Evolutionary conservation across 1,140 invertebrate genomes (phyloP).

Genomic region (Drosophila sp.): DNA sequence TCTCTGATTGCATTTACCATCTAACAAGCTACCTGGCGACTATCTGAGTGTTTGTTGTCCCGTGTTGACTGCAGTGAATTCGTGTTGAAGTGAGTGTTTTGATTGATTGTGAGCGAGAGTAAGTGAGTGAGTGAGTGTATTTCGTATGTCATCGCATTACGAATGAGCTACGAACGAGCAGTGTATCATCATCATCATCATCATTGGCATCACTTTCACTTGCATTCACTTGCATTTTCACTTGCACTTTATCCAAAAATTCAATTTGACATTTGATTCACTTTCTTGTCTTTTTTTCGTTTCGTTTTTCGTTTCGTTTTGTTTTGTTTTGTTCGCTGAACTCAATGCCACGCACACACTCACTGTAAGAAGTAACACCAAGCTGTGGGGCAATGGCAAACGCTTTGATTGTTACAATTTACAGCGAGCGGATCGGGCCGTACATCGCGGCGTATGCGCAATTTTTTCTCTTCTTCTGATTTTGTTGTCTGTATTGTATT

Average conservation of each 20-base stretch:
- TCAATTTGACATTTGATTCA: conserved; percentile 4
- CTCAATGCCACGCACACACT: conserved; percentile 51
- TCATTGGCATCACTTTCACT: conserved; percentile 44
- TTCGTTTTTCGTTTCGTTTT: conserved; percentile 22
- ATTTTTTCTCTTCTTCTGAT: conserved; percentile 25
- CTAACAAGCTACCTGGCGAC: too few relatives aligned
- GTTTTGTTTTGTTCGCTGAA: conserved; percentile 8
- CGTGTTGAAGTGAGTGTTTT: conserved; percentile 8
- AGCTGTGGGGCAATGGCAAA: conserved; percentile 59
- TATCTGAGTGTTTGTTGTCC: too few relatives aligned
- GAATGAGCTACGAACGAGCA: background rate
- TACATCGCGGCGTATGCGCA: conserved; percentile 52
- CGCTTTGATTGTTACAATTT: conserved; percentile 78
- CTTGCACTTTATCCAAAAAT: conserved; percentile 26
- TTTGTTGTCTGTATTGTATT: conserved; percentile 4
- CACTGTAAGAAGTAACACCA: conserved; percentile 84
- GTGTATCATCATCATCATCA: conserved; percentile 16
- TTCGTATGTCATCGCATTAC: conserved; percentile 46
- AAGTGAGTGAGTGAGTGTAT: conserved; percentile 18
- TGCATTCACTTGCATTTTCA: conserved; percentile 53
- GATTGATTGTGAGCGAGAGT: background rate
- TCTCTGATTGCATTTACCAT: too few relatives aligned
- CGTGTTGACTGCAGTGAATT: background rate
- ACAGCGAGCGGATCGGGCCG: conserved; percentile 69
- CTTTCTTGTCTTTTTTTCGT: background rate